Conservation (phyloP, 92 coral and sea anemone species). For the Actinernus sp. region DNA sequence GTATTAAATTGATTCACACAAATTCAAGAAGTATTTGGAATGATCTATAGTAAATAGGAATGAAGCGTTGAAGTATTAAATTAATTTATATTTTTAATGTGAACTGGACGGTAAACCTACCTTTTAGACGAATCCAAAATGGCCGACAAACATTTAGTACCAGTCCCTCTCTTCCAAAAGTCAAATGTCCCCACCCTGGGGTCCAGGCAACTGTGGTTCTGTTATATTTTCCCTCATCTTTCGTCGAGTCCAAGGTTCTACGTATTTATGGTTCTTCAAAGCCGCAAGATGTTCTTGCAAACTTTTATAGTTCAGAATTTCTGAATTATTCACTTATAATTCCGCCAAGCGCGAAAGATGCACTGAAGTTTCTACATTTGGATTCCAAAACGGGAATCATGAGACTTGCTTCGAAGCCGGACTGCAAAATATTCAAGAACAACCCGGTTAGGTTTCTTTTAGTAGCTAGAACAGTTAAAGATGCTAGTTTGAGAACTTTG, state of each 20-base stretch:
- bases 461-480: constrained; percentile 53
- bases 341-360: constrained; percentile 27
- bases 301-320: constrained; percentile 48
- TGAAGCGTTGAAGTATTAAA: no score
- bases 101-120: no score
- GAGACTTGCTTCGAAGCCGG: constrained; percentile 58
- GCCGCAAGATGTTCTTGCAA: constrained; percentile 59
- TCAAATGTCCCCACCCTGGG: no score
- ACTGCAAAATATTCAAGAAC: constrained; percentile 62
- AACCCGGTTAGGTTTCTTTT: constrained; percentile 64
- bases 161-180: no score
- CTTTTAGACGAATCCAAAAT: no score
- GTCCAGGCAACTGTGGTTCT: no score
- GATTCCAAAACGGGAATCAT: constrained; percentile 76
- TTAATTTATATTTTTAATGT: no score
- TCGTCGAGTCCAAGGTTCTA: constrained; percentile 62
- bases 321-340: constrained; percentile 41
- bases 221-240: no score
- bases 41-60: no score
- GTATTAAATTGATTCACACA: no score
- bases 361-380: constrained; percentile 55
- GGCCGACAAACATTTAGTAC: no score
- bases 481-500: constrained; percentile 32
- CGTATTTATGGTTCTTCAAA: constrained; percentile 76
- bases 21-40: no score